These are phyloP conservation scores for Boleophthalmus pectinirostris DNA, from an alignment of 2,113 vertebrate genomes.

Conservation along the genomic window DNA sequence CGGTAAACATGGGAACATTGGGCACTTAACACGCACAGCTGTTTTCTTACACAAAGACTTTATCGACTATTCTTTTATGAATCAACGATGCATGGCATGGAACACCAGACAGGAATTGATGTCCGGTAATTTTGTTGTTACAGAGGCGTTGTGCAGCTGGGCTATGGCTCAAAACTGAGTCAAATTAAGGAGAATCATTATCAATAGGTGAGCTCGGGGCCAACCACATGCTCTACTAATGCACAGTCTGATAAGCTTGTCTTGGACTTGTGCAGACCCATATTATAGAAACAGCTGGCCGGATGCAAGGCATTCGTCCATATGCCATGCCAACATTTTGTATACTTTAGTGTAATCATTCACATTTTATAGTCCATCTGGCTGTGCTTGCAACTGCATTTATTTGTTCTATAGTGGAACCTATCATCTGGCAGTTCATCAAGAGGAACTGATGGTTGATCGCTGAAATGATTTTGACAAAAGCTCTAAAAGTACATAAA, in stretches of 20 bases:
- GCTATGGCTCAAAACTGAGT: constrained; percentile 11
- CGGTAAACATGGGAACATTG: constrained; percentile 71
- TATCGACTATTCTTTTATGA: background rate
- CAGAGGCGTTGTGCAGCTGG: constrained; percentile 13
- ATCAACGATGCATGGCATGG: constrained; percentile 29
- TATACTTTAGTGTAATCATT: background rate
- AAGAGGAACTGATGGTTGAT: background rate
- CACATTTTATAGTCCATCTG: background rate
- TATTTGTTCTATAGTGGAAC: background rate
- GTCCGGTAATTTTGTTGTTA: constrained; percentile 12
- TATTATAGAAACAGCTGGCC: background rate
- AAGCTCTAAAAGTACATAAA: background rate
- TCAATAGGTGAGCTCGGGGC: constrained; percentile 6
- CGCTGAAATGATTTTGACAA: constrained; percentile 5
- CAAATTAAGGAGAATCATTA: constrained; percentile 33
- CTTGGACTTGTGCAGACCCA: background rate
- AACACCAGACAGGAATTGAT: constrained; percentile 22
- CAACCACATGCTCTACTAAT: constrained; percentile 20
- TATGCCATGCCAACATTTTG: background rate
- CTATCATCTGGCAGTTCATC: constrained; percentile 6
- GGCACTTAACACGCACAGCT: background rate
- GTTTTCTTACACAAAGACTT: background rate
- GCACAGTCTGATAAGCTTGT: background rate
- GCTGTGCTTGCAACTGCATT: constrained; percentile 1
- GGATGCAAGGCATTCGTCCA: background rate